A percentile compares a stretch with the other conserved stretches of the same genome.
phyloP scores from a whole-genome alignment of 1,140 invertebrate species.

The Lucilia cuprina region DNA sequence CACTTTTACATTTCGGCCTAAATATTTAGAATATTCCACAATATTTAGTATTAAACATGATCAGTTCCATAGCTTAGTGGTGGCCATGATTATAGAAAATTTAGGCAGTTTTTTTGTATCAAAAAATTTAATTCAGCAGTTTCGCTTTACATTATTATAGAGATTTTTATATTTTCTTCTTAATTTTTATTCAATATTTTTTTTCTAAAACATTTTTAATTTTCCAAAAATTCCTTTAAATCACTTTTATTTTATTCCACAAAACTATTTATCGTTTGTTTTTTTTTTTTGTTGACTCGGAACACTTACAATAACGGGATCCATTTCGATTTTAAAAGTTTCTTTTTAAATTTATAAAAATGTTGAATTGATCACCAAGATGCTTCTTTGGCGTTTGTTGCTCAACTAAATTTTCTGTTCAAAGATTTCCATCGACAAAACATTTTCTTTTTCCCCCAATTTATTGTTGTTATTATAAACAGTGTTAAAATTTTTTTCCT shows the following conservation, averaged over 20 bases:
- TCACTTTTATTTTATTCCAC: not conserved
- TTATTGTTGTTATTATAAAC: not conserved
- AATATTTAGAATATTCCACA: too few relatives aligned
- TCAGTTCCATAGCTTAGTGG: too few relatives aligned
- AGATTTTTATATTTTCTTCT: too few relatives aligned
- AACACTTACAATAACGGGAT: slow-evolving; percentile 37
- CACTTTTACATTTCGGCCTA: too few relatives aligned
- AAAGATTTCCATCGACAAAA: not conserved
- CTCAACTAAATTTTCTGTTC: slow-evolving; percentile 30
- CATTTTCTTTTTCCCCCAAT: not conserved
- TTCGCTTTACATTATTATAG: too few relatives aligned
- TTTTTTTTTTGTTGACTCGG: not conserved
- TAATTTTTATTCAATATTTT: too few relatives aligned
- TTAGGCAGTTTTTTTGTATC: too few relatives aligned
- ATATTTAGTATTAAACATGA: too few relatives aligned
- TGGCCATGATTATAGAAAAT: too few relatives aligned
- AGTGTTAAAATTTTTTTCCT: not conserved
- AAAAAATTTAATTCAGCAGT: too few relatives aligned
- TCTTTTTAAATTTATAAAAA: not conserved
- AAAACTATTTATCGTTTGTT: not conserved
- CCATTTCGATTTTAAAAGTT: slow-evolving; percentile 22
- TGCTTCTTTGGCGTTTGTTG: slow-evolving; percentile 31
- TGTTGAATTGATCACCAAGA: slow-evolving; percentile 34
- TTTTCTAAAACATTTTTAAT: too few relatives aligned
- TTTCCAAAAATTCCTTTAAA: not conserved